Percentiles rank a stretch among this genome's conserved stretches.
Evolutionary conservation across 2,888 invertebrate species (phyloP).

Genomic region (Blera fallax): DNA sequence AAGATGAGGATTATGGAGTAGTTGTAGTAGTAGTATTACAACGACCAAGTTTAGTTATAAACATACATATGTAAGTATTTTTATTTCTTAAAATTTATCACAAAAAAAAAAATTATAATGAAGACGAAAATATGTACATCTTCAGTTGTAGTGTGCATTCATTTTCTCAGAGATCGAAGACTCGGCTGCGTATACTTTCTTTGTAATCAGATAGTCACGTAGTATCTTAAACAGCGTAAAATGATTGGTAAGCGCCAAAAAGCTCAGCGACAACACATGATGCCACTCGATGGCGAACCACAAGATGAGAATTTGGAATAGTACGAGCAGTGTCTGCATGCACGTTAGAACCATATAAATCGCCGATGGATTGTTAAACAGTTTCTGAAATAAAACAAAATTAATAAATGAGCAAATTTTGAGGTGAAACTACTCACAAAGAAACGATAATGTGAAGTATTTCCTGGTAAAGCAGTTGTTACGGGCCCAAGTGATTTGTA

Average conservation of each 20-base stretch:
- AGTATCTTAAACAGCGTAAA: conserved; percentile 94
- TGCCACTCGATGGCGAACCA: conserved; percentile 94
- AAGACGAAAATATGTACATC: background rate
- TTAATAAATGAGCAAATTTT: background rate
- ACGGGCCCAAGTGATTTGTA: conserved; percentile 90
- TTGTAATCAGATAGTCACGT: conserved; percentile 92
- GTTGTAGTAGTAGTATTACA: too few relatives aligned
- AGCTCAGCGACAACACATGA: conserved; percentile 91
- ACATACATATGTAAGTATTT: background rate
- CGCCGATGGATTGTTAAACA: conserved; percentile 93
- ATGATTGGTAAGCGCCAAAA: conserved; percentile 94
- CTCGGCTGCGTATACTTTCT: conserved; percentile 87
- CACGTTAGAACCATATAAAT: conserved; percentile 88
- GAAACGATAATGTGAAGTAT: conserved; percentile 90
- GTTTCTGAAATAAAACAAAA: conserved; percentile 84
- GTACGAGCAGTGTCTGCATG: conserved; percentile 87
- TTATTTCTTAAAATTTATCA: conserved; percentile 38
- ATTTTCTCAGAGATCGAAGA: conserved; percentile 76
- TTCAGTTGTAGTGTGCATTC: conserved; percentile 73
- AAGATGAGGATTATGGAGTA: too few relatives aligned
- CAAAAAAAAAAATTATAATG: conserved; percentile 35
- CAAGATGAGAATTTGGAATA: conserved; percentile 90
- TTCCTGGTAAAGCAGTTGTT: conserved; percentile 94
- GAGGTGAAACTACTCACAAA: conserved; percentile 86
- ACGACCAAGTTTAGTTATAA: too few relatives aligned